Evolutionary conservation across 2,113 vertebrate genomes (phyloP).

Genomic region (Jaculus jaculus): DNA sequence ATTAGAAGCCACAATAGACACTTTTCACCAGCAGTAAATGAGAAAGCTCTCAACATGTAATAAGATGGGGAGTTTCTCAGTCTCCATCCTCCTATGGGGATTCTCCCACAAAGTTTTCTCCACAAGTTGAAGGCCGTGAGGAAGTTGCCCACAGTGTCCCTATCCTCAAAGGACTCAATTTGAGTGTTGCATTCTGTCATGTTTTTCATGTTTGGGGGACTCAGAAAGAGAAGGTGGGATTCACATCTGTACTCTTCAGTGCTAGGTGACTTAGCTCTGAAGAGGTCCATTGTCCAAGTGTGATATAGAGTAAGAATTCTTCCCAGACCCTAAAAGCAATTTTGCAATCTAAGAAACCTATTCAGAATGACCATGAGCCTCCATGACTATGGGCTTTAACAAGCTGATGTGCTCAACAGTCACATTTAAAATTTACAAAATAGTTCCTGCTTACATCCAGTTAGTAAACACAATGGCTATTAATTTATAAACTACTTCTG

Average conservation of each 20-base stretch:
- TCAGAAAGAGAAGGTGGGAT: background rate
- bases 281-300: background rate
- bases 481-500: conserved; percentile 36
- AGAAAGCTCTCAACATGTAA: conserved; percentile 52
- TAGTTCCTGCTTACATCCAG: background rate
- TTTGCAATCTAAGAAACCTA: conserved; percentile 16
- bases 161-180: background rate
- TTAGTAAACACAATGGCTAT: background rate
- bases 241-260: background rate
- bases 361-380: background rate
- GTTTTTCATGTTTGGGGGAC: conserved; percentile 13
- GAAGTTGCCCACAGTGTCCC: background rate
- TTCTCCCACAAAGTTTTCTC: background rate
- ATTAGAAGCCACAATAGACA: conserved; percentile 61
- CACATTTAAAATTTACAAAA: background rate
- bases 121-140: background rate
- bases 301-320: conserved; percentile 29
- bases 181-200: background rate
- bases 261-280: background rate
- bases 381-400: background rate
- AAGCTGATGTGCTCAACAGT: background rate
- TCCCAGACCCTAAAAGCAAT: background rate
- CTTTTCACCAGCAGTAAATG: conserved; percentile 60
- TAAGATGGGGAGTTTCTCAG: background rate
- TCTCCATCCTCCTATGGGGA: background rate